Evolutionary conservation across 2,888 invertebrate genomes (phyloP).

Genomic region (Campoplex nolae): DNA sequence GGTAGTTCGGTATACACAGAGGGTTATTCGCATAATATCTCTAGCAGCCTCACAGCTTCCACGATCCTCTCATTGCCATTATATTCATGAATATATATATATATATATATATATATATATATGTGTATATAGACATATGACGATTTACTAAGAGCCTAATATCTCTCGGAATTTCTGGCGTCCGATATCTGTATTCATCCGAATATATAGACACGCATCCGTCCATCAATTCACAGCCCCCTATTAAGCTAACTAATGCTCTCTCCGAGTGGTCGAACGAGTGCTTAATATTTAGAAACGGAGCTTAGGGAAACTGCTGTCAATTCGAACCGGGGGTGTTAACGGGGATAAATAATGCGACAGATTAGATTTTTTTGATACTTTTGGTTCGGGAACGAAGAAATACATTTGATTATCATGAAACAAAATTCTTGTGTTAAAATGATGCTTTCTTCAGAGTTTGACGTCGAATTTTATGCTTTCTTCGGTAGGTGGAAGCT

Average conservation of each 20-base stretch:
- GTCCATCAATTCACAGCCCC: constrained; percentile 25
- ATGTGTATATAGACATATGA: constrained; percentile 10
- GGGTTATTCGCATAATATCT: constrained; percentile 35
- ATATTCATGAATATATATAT: constrained; percentile 42
- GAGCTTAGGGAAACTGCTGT: not conserved
- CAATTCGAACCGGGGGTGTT: not conserved
- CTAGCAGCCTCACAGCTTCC: constrained; percentile 55
- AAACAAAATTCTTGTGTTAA: not conserved
- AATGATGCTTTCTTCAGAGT: not conserved
- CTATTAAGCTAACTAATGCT: constrained; percentile 24
- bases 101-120: constrained; percentile 10
- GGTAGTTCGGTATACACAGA: constrained; percentile 13
- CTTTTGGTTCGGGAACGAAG: not conserved
- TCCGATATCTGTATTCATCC: constrained; percentile 45
- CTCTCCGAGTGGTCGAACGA: not conserved
- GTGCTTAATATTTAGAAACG: not conserved
- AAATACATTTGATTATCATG: not conserved
- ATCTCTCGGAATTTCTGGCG: constrained; percentile 46
- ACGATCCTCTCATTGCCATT: constrained; percentile 61
- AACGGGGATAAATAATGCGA: not conserved
- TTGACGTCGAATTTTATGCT: not conserved
- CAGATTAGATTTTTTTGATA: not conserved
- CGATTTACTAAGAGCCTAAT: constrained; percentile 48
- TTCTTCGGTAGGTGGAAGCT: not conserved
- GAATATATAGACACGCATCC: not conserved